These are phyloP conservation scores for Tympanuchus pallidicinctus DNA, from an alignment of 2,113 vertebrate species.

Conservation along the genomic window DNA sequence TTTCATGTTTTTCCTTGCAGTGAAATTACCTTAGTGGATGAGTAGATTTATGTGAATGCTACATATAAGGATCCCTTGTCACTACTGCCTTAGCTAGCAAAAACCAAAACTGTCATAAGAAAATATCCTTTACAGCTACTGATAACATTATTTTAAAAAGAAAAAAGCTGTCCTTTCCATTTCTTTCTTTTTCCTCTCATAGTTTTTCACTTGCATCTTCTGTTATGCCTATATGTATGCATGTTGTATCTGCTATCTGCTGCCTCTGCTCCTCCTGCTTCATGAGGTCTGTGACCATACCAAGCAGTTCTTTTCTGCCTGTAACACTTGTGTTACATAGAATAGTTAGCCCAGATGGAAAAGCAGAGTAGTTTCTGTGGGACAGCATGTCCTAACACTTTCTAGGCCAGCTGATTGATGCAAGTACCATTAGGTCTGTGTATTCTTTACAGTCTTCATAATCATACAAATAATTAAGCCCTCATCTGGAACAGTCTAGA, in stretches of 20 bases:
- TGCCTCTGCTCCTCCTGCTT: accelerated
- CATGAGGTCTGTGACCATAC: background rate
- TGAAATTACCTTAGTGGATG: background rate
- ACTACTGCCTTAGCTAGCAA: background rate
- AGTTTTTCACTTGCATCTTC: background rate
- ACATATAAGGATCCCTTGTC: background rate
- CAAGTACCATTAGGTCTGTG: background rate
- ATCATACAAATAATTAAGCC: background rate
- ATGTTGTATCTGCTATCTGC: background rate
- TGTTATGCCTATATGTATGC: background rate
- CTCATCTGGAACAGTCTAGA: background rate
- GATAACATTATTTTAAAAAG: background rate
- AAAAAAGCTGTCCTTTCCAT: accelerated
- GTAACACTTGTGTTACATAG: background rate
- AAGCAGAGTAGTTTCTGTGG: background rate
- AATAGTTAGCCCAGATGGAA: background rate
- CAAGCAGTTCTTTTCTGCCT: background rate
- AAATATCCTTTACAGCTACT: background rate
- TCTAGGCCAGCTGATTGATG: background rate
- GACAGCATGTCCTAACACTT: background rate
- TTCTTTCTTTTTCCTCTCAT: background rate
- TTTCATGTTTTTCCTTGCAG: background rate
- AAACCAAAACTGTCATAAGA: background rate
- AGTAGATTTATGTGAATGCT: background rate
- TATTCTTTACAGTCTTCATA: background rate